phyloP scores from a whole-genome alignment of 92 coral and sea anemone species.

The Palythoa grandiflora region DNA sequence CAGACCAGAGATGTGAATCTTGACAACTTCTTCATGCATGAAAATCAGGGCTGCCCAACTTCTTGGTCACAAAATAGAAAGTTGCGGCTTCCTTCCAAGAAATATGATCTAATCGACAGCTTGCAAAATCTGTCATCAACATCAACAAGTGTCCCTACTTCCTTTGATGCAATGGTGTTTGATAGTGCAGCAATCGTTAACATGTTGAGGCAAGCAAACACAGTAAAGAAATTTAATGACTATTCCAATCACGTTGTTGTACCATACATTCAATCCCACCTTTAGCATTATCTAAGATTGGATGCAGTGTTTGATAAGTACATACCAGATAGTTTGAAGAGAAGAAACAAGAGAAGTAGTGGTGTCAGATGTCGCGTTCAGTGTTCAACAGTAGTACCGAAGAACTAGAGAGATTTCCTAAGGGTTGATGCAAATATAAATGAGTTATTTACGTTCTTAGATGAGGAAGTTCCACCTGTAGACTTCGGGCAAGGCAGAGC shows the following conservation, averaged over 20 bases:
- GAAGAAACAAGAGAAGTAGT: constrained; percentile 53
- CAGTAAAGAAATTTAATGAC: constrained; percentile 57
- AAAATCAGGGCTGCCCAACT: background rate
- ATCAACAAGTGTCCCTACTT: constrained; percentile 4
- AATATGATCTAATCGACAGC: constrained; percentile 62
- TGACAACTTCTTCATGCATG: background rate
- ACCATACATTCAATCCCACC: constrained; percentile 60
- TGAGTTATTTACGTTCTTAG: constrained; percentile 34
- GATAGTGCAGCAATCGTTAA: constrained; percentile 63
- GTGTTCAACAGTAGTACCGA: constrained; percentile 44
- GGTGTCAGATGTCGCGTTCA: constrained; percentile 56
- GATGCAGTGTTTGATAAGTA: constrained; percentile 62
- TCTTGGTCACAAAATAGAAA: constrained; percentile 53
- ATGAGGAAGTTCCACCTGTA: background rate
- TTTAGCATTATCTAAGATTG: constrained; percentile 45
- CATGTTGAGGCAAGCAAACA: constrained; percentile 53
- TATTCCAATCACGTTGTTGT: constrained; percentile 56
- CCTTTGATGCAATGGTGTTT: constrained; percentile 27
- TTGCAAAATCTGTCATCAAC: constrained; percentile 33
- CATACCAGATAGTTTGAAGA: constrained; percentile 53
- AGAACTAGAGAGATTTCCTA: constrained; percentile 41
- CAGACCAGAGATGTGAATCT: background rate
- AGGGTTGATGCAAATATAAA: constrained; percentile 22
- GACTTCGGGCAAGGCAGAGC: constrained; percentile 25
- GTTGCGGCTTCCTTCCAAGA: constrained; percentile 51